These are phyloP conservation scores for Cynodonichthys magdalenae DNA, from an alignment of 2,797 vertebrate species.

Conservation along the genomic window DNA sequence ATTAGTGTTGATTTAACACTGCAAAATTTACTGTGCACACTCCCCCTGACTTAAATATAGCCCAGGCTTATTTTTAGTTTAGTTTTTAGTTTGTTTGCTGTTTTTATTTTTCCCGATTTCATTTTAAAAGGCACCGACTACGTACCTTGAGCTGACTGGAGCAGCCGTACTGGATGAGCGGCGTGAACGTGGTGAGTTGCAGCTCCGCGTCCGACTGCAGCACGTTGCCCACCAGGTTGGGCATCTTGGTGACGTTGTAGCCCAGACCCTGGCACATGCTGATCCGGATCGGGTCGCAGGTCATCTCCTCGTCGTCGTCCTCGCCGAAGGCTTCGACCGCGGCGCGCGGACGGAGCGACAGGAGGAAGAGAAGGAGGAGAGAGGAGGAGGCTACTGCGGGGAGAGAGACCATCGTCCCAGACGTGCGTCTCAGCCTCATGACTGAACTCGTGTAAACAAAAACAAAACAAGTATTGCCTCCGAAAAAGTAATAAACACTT, in stretches of 20 bases:
- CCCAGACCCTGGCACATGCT: slow-evolving; percentile 98
- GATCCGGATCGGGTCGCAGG: slow-evolving; percentile 97
- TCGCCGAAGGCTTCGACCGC: slow-evolving; percentile 85
- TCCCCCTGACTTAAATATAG: too few relatives aligned
- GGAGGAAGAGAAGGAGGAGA: slow-evolving; percentile 41
- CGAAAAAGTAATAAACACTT: neutral
- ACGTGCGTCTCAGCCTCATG: slow-evolving; percentile 37
- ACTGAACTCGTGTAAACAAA: too few relatives aligned
- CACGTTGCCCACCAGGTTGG: slow-evolving; percentile 96
- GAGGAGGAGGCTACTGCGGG: slow-evolving; percentile 17
- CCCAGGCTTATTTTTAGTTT: too few relatives aligned
- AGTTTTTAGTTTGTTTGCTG: too few relatives aligned
- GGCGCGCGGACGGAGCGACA: slow-evolving; percentile 49
- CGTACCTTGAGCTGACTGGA: slow-evolving; percentile 96
- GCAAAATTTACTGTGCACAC: too few relatives aligned
- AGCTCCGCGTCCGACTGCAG: slow-evolving; percentile 96
- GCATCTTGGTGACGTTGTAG: slow-evolving; percentile 99
- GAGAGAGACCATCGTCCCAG: slow-evolving; percentile 49
- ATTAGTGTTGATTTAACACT: too few relatives aligned
- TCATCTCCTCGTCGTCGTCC: slow-evolving; percentile 89
- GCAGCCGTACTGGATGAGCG: slow-evolving; percentile 98
- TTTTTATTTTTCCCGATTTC: too few relatives aligned
- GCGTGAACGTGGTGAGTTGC: slow-evolving; percentile 96
- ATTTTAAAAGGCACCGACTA: neutral
- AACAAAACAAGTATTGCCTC: slow-evolving; percentile 1